Conservation (phyloP, 2,113 vertebrate species). For the Lathamus discolor region DNA sequence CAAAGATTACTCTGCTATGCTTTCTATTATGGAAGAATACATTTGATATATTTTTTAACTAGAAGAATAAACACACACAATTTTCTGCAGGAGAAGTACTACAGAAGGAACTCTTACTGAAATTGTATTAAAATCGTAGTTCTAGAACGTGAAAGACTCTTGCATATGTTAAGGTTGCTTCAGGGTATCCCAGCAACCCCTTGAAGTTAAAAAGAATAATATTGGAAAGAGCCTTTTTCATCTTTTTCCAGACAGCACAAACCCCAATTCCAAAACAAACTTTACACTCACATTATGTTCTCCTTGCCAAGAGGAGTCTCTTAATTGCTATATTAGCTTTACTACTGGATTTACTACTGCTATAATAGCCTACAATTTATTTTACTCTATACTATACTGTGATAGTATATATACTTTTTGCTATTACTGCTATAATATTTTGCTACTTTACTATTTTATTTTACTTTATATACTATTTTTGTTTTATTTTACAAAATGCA, state of each 20-base stretch:
- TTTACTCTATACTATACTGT: neutral
- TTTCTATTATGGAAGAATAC: neutral
- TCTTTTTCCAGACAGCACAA: slow-evolving; percentile 22
- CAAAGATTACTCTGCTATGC: neutral
- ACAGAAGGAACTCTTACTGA: neutral
- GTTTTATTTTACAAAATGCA: neutral
- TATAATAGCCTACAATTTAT: neutral
- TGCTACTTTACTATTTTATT: neutral
- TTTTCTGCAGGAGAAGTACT: neutral
- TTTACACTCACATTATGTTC: neutral
- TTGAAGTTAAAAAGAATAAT: slow-evolving; percentile 35
- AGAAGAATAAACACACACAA: neutral
- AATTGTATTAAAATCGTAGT: neutral
- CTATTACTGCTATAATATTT: neutral
- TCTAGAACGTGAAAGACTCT: slow-evolving; percentile 8
- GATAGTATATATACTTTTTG: neutral
- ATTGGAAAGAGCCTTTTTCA: neutral
- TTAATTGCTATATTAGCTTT: neutral
- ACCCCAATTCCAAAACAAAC: neutral
- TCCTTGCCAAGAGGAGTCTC: neutral
- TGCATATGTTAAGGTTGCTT: slow-evolving; percentile 34
- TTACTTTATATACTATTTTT: neutral
- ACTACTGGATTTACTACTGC: neutral
- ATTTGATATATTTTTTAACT: neutral
- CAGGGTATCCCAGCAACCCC: neutral